phyloP scores from a whole-genome alignment of 2,888 invertebrate species.

The Onthophagus sagittarius region DNA sequence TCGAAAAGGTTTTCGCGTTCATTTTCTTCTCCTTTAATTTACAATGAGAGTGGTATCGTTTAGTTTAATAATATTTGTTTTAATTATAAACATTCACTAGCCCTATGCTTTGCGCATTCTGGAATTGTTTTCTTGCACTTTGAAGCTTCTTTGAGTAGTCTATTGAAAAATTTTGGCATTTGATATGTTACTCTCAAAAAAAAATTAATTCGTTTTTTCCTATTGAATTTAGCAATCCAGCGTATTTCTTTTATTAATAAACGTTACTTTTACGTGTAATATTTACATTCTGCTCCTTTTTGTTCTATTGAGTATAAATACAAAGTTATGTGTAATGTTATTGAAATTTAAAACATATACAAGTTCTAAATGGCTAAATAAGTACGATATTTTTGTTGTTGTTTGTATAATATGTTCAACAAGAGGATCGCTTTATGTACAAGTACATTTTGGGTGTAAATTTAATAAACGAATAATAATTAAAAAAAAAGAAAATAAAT shows the following conservation, averaged over 20 bases:
- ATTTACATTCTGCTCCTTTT: conserved; percentile 1
- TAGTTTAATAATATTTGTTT: conserved; percentile 26
- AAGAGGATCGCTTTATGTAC: conserved; percentile 36
- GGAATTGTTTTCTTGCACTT: conserved; percentile 41
- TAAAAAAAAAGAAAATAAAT: conserved; percentile 44
- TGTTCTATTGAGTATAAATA: conserved; percentile 8
- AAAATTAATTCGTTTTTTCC: not conserved
- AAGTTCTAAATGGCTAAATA: conserved; percentile 23
- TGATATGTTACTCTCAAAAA: not conserved
- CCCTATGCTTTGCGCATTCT: conserved; percentile 44
- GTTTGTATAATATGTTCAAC: conserved; percentile 24
- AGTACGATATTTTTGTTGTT: conserved; percentile 27
- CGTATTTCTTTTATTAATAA: conserved; percentile 1
- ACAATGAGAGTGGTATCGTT: not conserved
- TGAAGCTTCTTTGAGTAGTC: conserved; percentile 4
- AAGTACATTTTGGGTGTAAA: conserved; percentile 32
- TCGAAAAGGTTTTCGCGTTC: no score
- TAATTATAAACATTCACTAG: conserved; percentile 45
- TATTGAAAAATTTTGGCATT: conserved; percentile 10
- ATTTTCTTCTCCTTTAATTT: no score
- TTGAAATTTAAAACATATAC: conserved; percentile 10
- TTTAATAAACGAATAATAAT: conserved; percentile 4
- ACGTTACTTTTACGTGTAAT: not conserved
- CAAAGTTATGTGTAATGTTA: not conserved
- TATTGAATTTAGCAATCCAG: not conserved